Percentiles rank a stretch among this genome's conserved stretches.
Evolutionary conservation across 2,797 vertebrate species (phyloP).

Genomic region (Notolepis coatsorum): DNA sequence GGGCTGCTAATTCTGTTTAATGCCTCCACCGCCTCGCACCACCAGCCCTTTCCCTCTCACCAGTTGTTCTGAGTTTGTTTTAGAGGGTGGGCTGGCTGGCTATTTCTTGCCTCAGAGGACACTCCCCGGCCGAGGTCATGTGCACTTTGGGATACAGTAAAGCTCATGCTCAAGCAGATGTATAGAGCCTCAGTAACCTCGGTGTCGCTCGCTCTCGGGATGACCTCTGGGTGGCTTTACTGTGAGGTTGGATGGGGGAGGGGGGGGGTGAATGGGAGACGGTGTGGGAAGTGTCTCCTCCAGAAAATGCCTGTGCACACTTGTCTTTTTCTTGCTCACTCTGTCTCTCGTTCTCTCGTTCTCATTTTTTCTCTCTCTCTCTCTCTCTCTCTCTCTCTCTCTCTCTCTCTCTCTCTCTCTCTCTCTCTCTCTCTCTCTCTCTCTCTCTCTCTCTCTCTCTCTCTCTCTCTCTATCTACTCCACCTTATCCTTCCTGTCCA

Average conservation of each 20-base stretch:
- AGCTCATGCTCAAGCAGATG: conserved; percentile 1
- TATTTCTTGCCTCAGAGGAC: conserved; percentile 48
- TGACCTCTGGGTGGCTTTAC: conserved; percentile 8
- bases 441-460: conserved; percentile 10
- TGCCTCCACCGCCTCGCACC: conserved; percentile 28
- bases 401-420: too few relatives aligned
- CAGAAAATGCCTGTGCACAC: too few relatives aligned
- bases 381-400: too few relatives aligned
- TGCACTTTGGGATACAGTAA: conserved; percentile 35
- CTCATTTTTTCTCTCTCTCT: too few relatives aligned
- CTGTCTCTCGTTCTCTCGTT: too few relatives aligned
- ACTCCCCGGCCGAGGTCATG: conserved; percentile 28
- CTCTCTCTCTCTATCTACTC: conserved; percentile 40
- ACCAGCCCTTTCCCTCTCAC: conserved; percentile 44
- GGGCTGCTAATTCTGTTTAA: conserved; percentile 45
- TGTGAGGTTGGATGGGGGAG: background rate
- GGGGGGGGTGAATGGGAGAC: too few relatives aligned
- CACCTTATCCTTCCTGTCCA: conserved; percentile 62
- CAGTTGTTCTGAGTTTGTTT: conserved; percentile 46
- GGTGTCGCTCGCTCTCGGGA: background rate
- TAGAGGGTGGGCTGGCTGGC: conserved; percentile 24
- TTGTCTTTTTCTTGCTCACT: too few relatives aligned
- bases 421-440: too few relatives aligned
- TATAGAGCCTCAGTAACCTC: conserved; percentile 1
- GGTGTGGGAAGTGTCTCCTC: background rate